Percentiles rank a stretch among this genome's conserved stretches.
These are phyloP conservation scores for Seriola dumerili DNA, from an alignment of 2,113 vertebrate genomes.

Conservation along the genomic window DNA sequence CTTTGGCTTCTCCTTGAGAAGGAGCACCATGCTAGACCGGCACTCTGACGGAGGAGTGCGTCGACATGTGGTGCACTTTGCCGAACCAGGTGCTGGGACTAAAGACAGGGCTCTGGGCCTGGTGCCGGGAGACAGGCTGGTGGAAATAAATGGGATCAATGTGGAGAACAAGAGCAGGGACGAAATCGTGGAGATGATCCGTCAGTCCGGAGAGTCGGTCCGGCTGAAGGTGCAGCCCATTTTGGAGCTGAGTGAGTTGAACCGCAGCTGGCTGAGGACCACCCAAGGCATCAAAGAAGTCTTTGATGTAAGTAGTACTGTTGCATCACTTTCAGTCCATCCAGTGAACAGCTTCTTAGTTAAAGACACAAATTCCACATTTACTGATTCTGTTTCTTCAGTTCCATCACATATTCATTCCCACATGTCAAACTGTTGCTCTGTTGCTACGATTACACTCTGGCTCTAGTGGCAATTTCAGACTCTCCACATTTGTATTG, in stretches of 20 bases:
- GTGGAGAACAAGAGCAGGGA: constrained; percentile 95
- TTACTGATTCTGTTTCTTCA: background rate
- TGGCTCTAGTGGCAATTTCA: background rate
- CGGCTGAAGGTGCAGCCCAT: constrained; percentile 97
- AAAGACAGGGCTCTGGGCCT: constrained; percentile 92
- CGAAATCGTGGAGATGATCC: constrained; percentile 99
- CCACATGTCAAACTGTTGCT: background rate
- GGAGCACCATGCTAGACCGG: constrained; percentile 94
- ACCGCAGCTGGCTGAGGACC: constrained; percentile 91
- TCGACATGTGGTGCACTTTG: constrained; percentile 93
- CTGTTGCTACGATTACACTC: background rate
- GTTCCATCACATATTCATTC: background rate
- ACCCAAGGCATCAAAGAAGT: constrained; percentile 82
- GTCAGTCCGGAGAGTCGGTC: constrained; percentile 93
- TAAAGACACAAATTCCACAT: background rate
- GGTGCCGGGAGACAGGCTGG: constrained; percentile 94
- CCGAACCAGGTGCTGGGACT: constrained; percentile 92
- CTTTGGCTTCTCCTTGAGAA: constrained; percentile 95
- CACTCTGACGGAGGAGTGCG: constrained; percentile 88
- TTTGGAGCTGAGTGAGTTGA: constrained; percentile 94
- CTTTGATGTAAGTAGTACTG: constrained; percentile 88
- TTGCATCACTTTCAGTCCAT: background rate
- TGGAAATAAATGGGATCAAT: constrained; percentile 94
- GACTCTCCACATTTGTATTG: background rate
- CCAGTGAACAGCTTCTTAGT: background rate